Evolutionary conservation across 1,140 invertebrate species (phyloP), one percentile per base, ranked within the genome.

Genomic region (Atta texana): DNA sequence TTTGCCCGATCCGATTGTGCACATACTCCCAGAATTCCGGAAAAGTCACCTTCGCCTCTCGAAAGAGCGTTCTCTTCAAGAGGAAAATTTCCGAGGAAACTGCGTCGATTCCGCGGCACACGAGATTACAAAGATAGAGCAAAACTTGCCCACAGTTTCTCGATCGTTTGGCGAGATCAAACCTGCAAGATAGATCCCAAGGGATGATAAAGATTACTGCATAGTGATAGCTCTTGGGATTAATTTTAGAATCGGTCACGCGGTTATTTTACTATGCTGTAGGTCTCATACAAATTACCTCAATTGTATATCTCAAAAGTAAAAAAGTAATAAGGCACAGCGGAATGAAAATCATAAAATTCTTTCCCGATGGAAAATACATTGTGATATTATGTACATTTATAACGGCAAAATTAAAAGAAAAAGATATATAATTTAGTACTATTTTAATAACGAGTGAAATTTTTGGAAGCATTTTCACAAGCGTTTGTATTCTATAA

Each of bases 231-330:
- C 85, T 34, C 34, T 63, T 51, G 76, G 64, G 85, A 86, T 86
- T 86, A 89, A 89, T 88, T 89, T 89, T 57, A 39, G 80, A 85
- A 88, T 89, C 86, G 74, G 21, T n/a, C 66, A 59, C 39, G 14
- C 31, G 55, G 34, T 71, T 69, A 88, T 75, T 68, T 74, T 44
- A 85, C 31, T 39, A 34, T n/a, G 44, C 57, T 49, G 21, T 5
- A 0, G 0, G 14, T 21, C 12, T 57, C 31, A 18, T 49, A 34
- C n/a, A 51, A 68, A 44, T 76, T 76, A 76, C 21, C 18, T 14
- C 59, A 31, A 53, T 53, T 71, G 55, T 63, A 75, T 49, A 76
- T 76, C 44, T 68, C 16, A n/a, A 76, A 76, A 53, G 8, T 44
- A 44, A 44, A 44, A 44, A 44, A 10, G 59, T 76, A 39, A 44